These are phyloP conservation scores for Serripes groenlandicus DNA, from an alignment of 2,888 invertebrate species.

Conservation along the genomic window DNA sequence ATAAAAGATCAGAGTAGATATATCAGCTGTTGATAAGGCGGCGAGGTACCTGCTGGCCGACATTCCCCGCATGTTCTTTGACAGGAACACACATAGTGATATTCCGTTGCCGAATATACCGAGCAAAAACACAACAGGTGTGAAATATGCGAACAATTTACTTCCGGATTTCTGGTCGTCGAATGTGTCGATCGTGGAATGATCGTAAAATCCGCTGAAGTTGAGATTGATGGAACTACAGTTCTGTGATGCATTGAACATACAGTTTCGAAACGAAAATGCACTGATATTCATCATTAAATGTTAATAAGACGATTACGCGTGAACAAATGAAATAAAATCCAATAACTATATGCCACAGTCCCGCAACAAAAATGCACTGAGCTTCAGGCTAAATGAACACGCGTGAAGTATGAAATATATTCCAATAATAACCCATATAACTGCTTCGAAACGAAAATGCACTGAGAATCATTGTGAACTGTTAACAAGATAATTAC, in stretches of 20 bases:
- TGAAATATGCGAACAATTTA: slow-evolving; percentile 89
- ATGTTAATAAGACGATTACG: too few relatives aligned
- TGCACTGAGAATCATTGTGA: too few relatives aligned
- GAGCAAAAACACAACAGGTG: slow-evolving; percentile 90
- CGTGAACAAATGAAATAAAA: too few relatives aligned
- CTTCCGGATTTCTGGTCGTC: slow-evolving; percentile 33
- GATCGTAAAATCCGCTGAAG: slow-evolving; percentile 1
- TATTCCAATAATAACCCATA: too few relatives aligned
- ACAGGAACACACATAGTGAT: slow-evolving; percentile 92
- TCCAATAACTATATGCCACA: too few relatives aligned
- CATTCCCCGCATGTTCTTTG: slow-evolving; percentile 89
- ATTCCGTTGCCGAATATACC: slow-evolving; percentile 93
- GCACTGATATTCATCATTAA: background rate
- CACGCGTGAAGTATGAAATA: too few relatives aligned
- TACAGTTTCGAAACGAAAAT: background rate
- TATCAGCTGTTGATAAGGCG: slow-evolving; percentile 92
- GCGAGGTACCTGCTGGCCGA: slow-evolving; percentile 93
- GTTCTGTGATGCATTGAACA: slow-evolving; percentile 12
- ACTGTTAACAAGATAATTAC: too few relatives aligned
- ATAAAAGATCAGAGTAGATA: slow-evolving; percentile 90
- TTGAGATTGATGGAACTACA: background rate
- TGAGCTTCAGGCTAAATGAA: too few relatives aligned
- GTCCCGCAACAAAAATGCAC: too few relatives aligned
- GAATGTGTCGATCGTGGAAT: background rate
- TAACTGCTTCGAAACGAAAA: too few relatives aligned